A percentile compares a stretch with the other conserved stretches of the same genome.
Conservation (phyloP, 1,140 invertebrate genomes). For the Drosophila burlai region DNA sequence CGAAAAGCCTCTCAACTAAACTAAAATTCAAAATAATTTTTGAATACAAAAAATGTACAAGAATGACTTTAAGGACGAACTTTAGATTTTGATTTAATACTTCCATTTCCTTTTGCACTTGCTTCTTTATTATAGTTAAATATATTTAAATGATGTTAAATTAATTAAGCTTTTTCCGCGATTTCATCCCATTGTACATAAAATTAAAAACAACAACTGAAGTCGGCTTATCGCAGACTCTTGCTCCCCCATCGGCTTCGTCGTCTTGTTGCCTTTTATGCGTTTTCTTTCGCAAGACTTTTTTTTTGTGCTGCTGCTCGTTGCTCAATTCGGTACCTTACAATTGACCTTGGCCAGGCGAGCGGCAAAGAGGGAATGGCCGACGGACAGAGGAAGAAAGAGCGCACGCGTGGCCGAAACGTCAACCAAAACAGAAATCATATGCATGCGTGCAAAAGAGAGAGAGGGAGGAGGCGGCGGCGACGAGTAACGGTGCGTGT, state of each 20-base stretch:
- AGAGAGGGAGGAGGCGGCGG: constrained; percentile 9
- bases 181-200: constrained; percentile 27
- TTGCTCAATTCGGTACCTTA: constrained; percentile 40
- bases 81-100: too few relatives aligned
- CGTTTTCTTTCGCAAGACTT: constrained; percentile 44
- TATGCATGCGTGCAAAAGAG: constrained; percentile 14
- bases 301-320: constrained; percentile 21
- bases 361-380: neutral
- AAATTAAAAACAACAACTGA: neutral
- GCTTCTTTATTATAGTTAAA: neutral
- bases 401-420: constrained; percentile 36
- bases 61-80: too few relatives aligned
- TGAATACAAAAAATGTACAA: too few relatives aligned
- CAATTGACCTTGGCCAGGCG: constrained; percentile 54
- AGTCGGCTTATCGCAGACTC: constrained; percentile 31
- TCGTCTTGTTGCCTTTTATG: constrained; percentile 30
- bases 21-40: too few relatives aligned
- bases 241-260: constrained; percentile 13
- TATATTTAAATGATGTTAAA: neutral
- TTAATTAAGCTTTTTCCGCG: neutral
- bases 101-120: too few relatives aligned
- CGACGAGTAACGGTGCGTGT: constrained; percentile 24
- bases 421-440: constrained; percentile 29
- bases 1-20: too few relatives aligned
- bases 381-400: neutral